phyloP scores from a whole-genome alignment of 2,888 invertebrate genomes.

The Amblyjoppa proteus region DNA sequence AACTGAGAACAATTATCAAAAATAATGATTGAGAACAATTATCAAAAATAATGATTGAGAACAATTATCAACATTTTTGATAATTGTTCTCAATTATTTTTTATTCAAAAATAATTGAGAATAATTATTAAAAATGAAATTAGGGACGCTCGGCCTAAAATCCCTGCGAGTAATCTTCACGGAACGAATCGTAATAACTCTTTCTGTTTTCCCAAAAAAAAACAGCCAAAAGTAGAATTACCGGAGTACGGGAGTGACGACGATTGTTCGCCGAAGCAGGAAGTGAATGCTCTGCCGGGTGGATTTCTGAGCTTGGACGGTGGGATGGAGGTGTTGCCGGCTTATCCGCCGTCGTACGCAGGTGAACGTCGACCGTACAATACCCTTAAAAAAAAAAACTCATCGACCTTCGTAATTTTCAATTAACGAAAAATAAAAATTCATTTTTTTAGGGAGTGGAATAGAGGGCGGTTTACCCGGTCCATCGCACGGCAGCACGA shows the following conservation, averaged over 20 bases:
- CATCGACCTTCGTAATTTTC: not conserved
- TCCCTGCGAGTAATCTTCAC: not conserved
- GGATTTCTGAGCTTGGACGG: conserved; percentile 84
- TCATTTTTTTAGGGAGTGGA: conserved; percentile 76
- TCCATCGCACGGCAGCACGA: conserved; percentile 81
- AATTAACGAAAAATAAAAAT: not conserved
- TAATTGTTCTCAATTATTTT: too few relatives aligned
- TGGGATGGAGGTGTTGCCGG: conserved; percentile 84
- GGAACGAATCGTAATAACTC: not conserved
- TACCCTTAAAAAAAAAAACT: not conserved
- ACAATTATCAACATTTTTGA: too few relatives aligned
- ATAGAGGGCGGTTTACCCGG: conserved; percentile 84
- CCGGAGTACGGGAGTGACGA: conserved; percentile 91
- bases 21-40: too few relatives aligned
- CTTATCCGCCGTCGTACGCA: conserved; percentile 83
- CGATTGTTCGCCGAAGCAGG: conserved; percentile 85
- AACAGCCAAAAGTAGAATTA: conserved; percentile 90
- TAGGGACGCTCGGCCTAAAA: not conserved
- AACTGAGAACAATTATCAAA: too few relatives aligned
- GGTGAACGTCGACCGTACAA: conserved; percentile 73
- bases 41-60: too few relatives aligned
- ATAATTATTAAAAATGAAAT: not conserved
- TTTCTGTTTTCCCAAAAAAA: not conserved
- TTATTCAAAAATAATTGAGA: not conserved
- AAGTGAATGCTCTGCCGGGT: conserved; percentile 83